Base-by-base conservation (phyloP, 2,888 invertebrate species). In the Himalopsyche anomala region DNA sequence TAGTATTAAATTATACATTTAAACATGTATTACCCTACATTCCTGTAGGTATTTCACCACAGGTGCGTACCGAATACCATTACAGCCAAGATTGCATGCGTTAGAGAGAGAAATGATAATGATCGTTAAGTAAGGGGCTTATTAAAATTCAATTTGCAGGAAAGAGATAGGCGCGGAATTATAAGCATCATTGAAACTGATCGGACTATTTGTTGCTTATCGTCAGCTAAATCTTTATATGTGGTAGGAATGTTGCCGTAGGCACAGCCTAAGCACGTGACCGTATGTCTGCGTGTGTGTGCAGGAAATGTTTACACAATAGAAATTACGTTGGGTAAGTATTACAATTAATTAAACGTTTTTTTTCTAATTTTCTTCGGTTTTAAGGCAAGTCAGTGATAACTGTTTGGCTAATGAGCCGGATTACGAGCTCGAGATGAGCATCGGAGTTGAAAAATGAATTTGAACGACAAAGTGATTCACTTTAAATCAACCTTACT, bases 71-170 rank as follows among this genome's bases (percentile, higher is more conserved):
- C 36, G 19, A 79, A 69, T 51, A 80, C 36, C 38, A 85, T 85
- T 62, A 62, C 62, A 19, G 15, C 42, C 40, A 56, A 79, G 80
- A 80, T 81, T 85, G 84, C 84, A 81, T 85, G 81, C 81, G 81
- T 54, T 45, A 28, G 55, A 55, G 54, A 55, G 45, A 82, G 85
- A 85, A 82, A 82, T 55, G 40, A 85, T 85, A 82, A 81, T 42
- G 38, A 54, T 79, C 62, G 51, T 15, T 51, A 56, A 81, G 83
- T 85, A 87, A 87, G 82, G 82, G 86, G 79, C 83, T 85, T 84
- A 87, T 87, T 87, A 86, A 86, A 85, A 87, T 87, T 87, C 87
- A 86, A 87, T 87, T 81, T 80, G 83, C 86, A 69, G 79, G 81
- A 83, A 69, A 40, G 81, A 84, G 85, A 86, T 86, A 85, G 87